phyloP scores from a whole-genome alignment of 2,888 invertebrate species.

The Himalopsyche kuldschensis region DNA sequence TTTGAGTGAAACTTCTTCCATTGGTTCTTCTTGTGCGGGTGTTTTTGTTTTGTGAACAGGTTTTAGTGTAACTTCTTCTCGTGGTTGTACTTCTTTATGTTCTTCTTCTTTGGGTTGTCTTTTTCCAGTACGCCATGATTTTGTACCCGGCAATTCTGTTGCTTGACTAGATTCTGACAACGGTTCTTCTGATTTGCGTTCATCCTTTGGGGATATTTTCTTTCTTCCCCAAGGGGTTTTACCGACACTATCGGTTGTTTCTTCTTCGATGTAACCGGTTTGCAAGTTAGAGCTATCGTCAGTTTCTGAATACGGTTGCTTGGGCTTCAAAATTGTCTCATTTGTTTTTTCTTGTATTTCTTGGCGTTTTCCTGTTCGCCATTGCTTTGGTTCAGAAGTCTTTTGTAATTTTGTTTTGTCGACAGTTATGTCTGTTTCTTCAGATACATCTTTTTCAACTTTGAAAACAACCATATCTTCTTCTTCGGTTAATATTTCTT shows the following conservation, averaged over 20 bases:
- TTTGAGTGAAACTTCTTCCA: constrained; percentile 29
- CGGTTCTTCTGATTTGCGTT: constrained; percentile 44
- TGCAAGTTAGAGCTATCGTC: constrained; percentile 43
- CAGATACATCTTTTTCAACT: constrained; percentile 45
- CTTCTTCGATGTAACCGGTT: constrained; percentile 44
- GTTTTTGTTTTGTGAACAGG: constrained; percentile 46
- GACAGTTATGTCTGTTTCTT: constrained; percentile 21
- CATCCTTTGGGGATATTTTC: constrained; percentile 38
- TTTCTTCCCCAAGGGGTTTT: constrained; percentile 42
- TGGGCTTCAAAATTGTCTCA: constrained; percentile 30
- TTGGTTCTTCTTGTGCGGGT: constrained; percentile 46
- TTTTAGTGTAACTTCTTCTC: constrained; percentile 51
- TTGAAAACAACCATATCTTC: constrained; percentile 63
- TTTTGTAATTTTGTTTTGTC: background rate
- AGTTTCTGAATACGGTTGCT: constrained; percentile 16
- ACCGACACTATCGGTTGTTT: constrained; percentile 42
- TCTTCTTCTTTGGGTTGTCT: constrained; percentile 44
- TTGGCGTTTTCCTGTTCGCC: constrained; percentile 17
- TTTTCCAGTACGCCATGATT: constrained; percentile 44
- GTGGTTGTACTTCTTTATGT: constrained; percentile 47
- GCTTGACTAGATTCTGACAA: constrained; percentile 44
- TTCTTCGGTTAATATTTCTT: constrained; percentile 60
- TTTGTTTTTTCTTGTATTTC: constrained; percentile 27
- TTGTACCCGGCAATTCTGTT: constrained; percentile 44
- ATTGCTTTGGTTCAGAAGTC: constrained; percentile 15